phyloP scores from a whole-genome alignment of 2,113 vertebrate species.

The Siphamia tubifer region DNA sequence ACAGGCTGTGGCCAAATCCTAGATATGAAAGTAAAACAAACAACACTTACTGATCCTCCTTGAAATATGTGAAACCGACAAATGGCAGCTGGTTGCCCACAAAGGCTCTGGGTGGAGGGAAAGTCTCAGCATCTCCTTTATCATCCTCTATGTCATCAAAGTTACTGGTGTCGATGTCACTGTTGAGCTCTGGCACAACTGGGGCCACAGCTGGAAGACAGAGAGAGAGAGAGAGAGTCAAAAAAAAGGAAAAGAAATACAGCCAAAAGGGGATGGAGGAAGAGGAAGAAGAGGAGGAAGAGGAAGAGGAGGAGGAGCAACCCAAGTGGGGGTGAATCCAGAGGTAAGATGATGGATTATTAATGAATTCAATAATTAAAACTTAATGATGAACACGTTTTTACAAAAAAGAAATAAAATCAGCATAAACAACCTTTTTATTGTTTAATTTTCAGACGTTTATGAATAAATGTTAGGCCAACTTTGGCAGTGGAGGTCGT shows the following conservation, averaged over 20 bases:
- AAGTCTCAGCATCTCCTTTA: constrained; percentile 90
- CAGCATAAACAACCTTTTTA: background rate
- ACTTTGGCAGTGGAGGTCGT: constrained; percentile 11
- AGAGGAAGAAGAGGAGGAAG: background rate
- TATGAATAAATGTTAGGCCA: background rate
- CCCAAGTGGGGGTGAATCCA: too few species aligned
- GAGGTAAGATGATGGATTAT: too few species aligned
- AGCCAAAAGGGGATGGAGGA: background rate
- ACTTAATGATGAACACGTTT: too few species aligned
- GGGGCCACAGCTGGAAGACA: constrained; percentile 89
- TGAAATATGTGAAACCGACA: constrained; percentile 96
- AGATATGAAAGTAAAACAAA: background rate
- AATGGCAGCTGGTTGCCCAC: constrained; percentile 98
- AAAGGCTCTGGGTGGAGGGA: constrained; percentile 93
- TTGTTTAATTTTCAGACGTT: background rate
- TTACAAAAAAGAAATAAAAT: too few species aligned
- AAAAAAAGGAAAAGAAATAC: constrained; percentile 1
- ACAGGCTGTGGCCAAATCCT: too few species aligned
- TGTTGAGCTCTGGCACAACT: constrained; percentile 94
- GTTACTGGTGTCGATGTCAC: constrained; percentile 96
- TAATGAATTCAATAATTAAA: background rate
- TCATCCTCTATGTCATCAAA: constrained; percentile 96
- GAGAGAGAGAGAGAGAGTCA: constrained; percentile 25
- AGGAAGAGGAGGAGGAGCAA: background rate
- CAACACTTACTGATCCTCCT: constrained; percentile 91